Evolutionary conservation across 2,888 invertebrate species (phyloP).

Genomic region (Baronia brevicornis): DNA sequence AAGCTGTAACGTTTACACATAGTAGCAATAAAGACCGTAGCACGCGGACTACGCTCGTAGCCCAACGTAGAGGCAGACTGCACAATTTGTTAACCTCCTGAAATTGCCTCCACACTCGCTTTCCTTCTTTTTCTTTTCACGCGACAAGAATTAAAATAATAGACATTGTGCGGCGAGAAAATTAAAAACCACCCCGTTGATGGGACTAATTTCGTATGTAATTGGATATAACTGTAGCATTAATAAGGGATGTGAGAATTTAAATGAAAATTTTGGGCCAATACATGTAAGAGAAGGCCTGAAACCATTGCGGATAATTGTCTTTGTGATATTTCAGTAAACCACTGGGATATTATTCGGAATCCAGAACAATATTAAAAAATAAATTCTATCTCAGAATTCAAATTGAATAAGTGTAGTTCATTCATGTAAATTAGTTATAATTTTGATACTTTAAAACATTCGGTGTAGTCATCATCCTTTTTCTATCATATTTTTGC

Average conservation of each 20-base stretch:
- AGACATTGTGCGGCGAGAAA: constrained; percentile 18
- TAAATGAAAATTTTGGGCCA: constrained; percentile 14
- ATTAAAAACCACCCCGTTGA: constrained; percentile 24
- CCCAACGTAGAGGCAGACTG: constrained; percentile 45
- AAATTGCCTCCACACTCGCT: constrained; percentile 46
- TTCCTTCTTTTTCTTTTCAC: constrained; percentile 23
- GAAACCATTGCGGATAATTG: constrained; percentile 10
- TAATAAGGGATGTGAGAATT: constrained; percentile 15
- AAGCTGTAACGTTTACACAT: constrained; percentile 53
- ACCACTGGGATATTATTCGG: too few species aligned
- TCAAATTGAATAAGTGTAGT: too few species aligned
- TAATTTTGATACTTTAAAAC: too few species aligned
- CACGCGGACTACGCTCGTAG: constrained; percentile 39
- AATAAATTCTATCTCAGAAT: too few species aligned
- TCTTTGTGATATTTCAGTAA: too few species aligned
- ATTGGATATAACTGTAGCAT: constrained; percentile 21
- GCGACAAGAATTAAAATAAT: constrained; percentile 28
- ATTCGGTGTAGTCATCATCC: too few species aligned
- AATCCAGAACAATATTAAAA: too few species aligned
- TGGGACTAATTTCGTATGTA: constrained; percentile 24
- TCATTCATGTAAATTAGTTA: too few species aligned
- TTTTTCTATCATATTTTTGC: too few species aligned
- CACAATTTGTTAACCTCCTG: constrained; percentile 64
- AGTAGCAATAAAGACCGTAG: constrained; percentile 57
- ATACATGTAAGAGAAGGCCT: constrained; percentile 15